Evolutionary conservation across 1,140 invertebrate genomes (phyloP).

Genomic region (Nixonia krombeini): DNA sequence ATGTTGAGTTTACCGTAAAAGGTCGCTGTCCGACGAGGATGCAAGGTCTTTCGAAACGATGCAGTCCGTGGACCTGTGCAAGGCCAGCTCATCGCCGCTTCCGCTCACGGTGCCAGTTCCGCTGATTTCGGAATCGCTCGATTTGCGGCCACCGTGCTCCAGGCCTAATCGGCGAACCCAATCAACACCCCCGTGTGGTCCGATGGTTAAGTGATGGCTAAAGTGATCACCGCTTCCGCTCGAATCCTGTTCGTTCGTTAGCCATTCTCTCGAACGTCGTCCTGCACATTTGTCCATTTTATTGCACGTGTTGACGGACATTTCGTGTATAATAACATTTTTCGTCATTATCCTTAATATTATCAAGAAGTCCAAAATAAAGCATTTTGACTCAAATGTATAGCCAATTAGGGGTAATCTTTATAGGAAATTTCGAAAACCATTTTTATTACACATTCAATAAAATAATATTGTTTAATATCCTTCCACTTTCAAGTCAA

Average conservation of each 20-base stretch:
- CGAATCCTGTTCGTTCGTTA: slow-evolving; percentile 58
- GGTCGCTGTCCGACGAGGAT: slow-evolving; percentile 75
- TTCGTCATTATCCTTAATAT: too few species aligned
- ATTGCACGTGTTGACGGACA: too few species aligned
- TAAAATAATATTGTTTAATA: too few species aligned
- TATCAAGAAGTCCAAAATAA: too few species aligned
- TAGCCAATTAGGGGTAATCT: too few species aligned
- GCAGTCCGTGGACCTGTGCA: slow-evolving; percentile 79
- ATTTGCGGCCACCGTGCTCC: slow-evolving; percentile 63
- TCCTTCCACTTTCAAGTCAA: too few species aligned
- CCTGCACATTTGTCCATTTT: too few species aligned
- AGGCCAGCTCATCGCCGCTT: slow-evolving; percentile 68
- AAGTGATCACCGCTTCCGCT: slow-evolving; percentile 61
- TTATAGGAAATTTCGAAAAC: too few species aligned
- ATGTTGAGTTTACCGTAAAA: slow-evolving; percentile 68
- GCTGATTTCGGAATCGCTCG: slow-evolving; percentile 71
- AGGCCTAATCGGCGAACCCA: slow-evolving; percentile 74
- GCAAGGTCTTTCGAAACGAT: slow-evolving; percentile 76
- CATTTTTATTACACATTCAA: too few species aligned
- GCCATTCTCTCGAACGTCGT: slow-evolving; percentile 64
- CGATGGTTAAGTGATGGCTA: slow-evolving; percentile 75
- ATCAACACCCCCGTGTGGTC: slow-evolving; percentile 76
- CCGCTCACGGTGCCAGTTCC: slow-evolving; percentile 63
- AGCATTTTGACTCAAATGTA: too few species aligned
- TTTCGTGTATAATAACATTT: too few species aligned